Evolutionary conservation across 2,888 invertebrate genomes (phyloP).

Genomic region (Globia sparganii): DNA sequence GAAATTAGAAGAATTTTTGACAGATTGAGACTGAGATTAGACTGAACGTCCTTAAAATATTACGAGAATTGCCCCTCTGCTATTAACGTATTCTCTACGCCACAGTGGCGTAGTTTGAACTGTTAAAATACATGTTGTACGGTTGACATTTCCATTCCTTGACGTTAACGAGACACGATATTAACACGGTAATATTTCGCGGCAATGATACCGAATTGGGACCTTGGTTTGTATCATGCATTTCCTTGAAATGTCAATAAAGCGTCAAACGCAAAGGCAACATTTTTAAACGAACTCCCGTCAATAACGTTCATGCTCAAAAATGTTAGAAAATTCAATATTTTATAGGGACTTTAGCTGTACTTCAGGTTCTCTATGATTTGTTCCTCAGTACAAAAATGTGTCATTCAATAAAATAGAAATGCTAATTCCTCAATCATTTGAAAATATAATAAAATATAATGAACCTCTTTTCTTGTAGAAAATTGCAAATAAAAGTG

Average conservation of each 20-base stretch:
- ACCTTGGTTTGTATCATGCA: not conserved
- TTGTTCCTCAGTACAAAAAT: not conserved
- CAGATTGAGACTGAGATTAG: no score
- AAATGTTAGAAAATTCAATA: not conserved
- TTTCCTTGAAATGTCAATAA: constrained; percentile 1
- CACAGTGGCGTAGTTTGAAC: not conserved
- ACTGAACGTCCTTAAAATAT: no score
- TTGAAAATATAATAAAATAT: not conserved
- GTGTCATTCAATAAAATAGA: not conserved
- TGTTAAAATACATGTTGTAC: not conserved
- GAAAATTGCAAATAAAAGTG: not conserved
- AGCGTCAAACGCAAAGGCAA: not conserved
- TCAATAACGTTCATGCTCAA: not conserved
- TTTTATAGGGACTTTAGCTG: not conserved
- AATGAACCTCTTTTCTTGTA: not conserved
- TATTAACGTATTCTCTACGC: not conserved
- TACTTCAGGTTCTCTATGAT: not conserved
- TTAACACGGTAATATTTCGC: not conserved
- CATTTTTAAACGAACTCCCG: constrained; percentile 3
- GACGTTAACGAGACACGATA: not conserved
- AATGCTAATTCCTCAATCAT: not conserved
- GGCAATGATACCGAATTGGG: not conserved
- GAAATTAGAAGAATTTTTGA: no score
- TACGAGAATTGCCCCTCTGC: no score
- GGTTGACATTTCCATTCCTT: not conserved